Percentiles rank a stretch among this genome's conserved stretches.
These are phyloP conservation scores for Aspiorhynchus laticeps DNA, from an alignment of 2,113 vertebrate genomes.

Conservation along the genomic window DNA sequence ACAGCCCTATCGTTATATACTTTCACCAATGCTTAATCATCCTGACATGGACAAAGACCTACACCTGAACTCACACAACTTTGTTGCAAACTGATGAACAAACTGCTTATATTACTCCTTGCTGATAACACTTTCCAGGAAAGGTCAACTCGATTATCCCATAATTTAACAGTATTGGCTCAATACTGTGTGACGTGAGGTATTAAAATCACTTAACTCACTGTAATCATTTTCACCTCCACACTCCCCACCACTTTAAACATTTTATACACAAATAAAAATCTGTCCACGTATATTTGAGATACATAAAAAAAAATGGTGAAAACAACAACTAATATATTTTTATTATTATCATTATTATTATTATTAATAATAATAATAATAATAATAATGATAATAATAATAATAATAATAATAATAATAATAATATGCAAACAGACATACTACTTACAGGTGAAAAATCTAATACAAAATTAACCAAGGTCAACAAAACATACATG, in stretches of 20 bases:
- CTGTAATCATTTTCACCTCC: not conserved
- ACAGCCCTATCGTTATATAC: not conserved
- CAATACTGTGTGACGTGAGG: not conserved
- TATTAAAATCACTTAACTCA: not conserved
- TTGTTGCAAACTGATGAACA: not conserved
- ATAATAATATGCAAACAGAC: too few species aligned
- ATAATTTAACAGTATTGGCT: not conserved
- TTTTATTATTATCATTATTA: too few species aligned
- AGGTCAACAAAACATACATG: too few species aligned
- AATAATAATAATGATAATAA: too few species aligned
- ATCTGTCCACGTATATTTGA: not conserved
- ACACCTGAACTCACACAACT: not conserved
- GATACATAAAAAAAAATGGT: not conserved
- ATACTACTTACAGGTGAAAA: too few species aligned
- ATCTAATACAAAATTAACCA: too few species aligned
- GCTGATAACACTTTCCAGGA: not conserved
- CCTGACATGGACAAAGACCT: not conserved
- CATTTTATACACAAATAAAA: not conserved
- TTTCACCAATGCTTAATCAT: constrained; percentile 16
- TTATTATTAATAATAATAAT: too few species aligned
- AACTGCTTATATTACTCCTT: not conserved
- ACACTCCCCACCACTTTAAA: not conserved
- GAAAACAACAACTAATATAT: not conserved
- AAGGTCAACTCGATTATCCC: not conserved
- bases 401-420: too few species aligned